Percentiles rank a stretch among this genome's conserved stretches.
phyloP scores from a whole-genome alignment of 2,113 vertebrate genomes.

The Apus apus region DNA sequence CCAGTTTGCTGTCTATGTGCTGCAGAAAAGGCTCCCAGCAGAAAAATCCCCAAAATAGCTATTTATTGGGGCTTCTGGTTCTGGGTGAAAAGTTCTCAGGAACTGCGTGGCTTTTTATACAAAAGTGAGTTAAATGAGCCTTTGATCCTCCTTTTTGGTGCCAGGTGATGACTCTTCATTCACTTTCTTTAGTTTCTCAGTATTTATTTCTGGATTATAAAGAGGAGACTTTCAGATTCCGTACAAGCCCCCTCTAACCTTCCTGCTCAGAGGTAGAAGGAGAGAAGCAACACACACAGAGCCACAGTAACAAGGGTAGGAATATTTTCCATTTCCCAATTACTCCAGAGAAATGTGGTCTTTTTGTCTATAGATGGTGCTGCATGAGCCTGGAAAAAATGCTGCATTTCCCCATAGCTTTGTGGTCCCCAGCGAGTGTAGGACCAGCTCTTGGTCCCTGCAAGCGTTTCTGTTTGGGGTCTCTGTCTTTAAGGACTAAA shows the following conservation, averaged over 20 bases:
- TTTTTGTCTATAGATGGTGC: slow-evolving; percentile 51
- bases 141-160: not conserved
- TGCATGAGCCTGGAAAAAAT: slow-evolving; percentile 3
- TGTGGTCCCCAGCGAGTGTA: accelerated
- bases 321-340: not conserved
- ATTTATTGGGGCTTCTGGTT: not conserved
- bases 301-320: too few relatives aligned
- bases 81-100: not conserved
- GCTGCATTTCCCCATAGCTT: not conserved
- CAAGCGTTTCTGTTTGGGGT: accelerated
- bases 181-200: not conserved
- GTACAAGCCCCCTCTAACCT: not conserved
- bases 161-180: not conserved
- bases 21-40: not conserved
- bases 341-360: not conserved
- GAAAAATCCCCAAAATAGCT: not conserved
- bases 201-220: not conserved
- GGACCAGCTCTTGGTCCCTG: not conserved
- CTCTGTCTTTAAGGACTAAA: not conserved
- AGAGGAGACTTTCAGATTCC: not conserved
- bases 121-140: not conserved
- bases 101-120: not conserved
- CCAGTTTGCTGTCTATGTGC: not conserved
- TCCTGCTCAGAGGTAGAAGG: not conserved
- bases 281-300: accelerated